phyloP scores from a whole-genome alignment of 2,888 invertebrate genomes.

The Pogonocherus hispidulus region DNA sequence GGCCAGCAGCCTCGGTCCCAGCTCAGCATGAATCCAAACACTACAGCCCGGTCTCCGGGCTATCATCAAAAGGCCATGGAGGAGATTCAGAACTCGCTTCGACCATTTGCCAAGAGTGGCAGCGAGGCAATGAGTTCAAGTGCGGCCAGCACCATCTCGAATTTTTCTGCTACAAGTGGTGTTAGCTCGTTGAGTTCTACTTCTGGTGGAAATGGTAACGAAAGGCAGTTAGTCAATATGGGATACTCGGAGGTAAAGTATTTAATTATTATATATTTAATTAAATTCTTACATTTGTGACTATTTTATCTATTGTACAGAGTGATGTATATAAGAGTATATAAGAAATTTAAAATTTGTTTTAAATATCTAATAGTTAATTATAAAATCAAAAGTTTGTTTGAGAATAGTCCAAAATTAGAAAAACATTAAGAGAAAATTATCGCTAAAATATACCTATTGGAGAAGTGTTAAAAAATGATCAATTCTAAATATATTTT shows the following conservation, averaged over 20 bases:
- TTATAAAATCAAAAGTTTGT: no score
- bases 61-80: slow-evolving; percentile 90
- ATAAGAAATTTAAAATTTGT: no score
- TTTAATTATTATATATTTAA: no score
- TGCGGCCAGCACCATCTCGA: slow-evolving; percentile 82
- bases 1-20: slow-evolving; percentile 70
- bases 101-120: slow-evolving; percentile 82
- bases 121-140: slow-evolving; percentile 77
- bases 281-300: no score
- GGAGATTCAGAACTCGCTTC: slow-evolving; percentile 86
- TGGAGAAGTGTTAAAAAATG: no score
- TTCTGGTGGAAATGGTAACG: slow-evolving; percentile 68
- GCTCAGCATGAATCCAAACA: slow-evolving; percentile 77
- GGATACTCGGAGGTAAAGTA: slow-evolving; percentile 81
- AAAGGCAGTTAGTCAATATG: slow-evolving; percentile 78
- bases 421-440: no score
- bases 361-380: no score
- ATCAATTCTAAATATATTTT: no score
- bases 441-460: no score
- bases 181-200: slow-evolving; percentile 74
- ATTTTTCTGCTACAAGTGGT: slow-evolving; percentile 74
- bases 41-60: slow-evolving; percentile 74
- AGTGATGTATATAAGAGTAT: no score
- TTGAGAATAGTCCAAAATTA: no score
- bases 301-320: no score